A percentile compares a stretch with the other conserved stretches of the same genome.
Evolutionary conservation across 1,140 invertebrate genomes (phyloP).

Genomic region (Atta colombica): DNA sequence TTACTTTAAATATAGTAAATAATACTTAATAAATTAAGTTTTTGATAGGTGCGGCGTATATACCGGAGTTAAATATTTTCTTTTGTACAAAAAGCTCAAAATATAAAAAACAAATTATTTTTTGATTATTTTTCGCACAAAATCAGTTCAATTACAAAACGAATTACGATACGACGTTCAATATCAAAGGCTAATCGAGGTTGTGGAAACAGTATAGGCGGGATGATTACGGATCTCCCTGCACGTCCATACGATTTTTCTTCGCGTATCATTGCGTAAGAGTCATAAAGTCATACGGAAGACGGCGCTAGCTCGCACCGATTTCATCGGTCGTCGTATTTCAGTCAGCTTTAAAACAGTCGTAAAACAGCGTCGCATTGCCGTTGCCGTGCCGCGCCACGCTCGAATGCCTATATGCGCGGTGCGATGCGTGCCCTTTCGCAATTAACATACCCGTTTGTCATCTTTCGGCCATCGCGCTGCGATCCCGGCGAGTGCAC

Average conservation of each 20-base stretch:
- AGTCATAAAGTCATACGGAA: constrained; percentile 79
- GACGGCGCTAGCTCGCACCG: constrained; percentile 72
- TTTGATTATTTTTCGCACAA: neutral
- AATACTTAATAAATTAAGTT: no score
- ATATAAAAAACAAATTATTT: neutral
- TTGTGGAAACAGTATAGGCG: constrained; percentile 55
- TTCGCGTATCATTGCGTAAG: constrained; percentile 64
- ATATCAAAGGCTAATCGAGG: constrained; percentile 23
- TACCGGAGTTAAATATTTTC: neutral
- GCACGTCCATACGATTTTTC: constrained; percentile 50
- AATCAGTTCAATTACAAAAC: constrained; percentile 15
- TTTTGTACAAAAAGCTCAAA: neutral
- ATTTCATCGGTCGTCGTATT: constrained; percentile 81
- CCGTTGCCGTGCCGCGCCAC: neutral
- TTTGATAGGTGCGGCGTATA: no score
- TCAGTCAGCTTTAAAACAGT: constrained; percentile 78
- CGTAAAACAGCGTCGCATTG: constrained; percentile 77
- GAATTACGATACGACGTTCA: neutral
- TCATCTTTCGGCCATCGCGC: constrained; percentile 49
- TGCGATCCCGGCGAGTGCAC: constrained; percentile 30
- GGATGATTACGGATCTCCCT: constrained; percentile 33
- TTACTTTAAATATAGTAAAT: no score
- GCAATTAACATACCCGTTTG: constrained; percentile 66
- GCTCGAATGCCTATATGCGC: constrained; percentile 29
- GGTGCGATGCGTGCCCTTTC: constrained; percentile 65